phyloP scores from a whole-genome alignment of 2,797 vertebrate species.

The Malurus splendens region DNA sequence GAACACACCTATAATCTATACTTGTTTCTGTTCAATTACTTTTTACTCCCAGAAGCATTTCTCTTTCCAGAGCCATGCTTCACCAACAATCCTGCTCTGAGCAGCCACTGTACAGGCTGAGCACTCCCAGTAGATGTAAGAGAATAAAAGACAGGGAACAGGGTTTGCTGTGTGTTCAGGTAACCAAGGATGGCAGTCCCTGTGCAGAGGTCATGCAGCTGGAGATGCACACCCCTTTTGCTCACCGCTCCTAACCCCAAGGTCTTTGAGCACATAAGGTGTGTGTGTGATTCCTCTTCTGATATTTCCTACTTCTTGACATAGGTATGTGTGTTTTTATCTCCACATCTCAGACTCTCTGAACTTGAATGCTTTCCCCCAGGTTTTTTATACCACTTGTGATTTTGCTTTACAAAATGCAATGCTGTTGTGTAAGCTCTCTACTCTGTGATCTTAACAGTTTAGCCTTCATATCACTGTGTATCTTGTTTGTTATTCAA shows the following conservation, averaged over 20 bases:
- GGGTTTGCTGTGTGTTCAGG: rapidly evolving
- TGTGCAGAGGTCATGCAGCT: not conserved
- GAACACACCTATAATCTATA: not conserved
- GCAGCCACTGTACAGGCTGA: not conserved
- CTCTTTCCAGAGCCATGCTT: not conserved
- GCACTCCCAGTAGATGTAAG: not conserved
- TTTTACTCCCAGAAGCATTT: not conserved
- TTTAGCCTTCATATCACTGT: not conserved
- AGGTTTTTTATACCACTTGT: not conserved
- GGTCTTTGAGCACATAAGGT: not conserved
- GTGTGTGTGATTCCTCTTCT: not conserved
- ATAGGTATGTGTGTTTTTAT: not conserved
- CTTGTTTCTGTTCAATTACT: not conserved
- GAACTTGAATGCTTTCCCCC: not conserved
- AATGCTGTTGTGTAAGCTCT: not conserved
- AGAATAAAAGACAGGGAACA: not conserved
- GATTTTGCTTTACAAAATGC: not conserved
- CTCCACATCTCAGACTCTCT: not conserved
- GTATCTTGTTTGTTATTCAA: not conserved
- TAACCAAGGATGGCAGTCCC: not conserved
- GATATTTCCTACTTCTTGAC: not conserved
- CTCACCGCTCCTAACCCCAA: not conserved
- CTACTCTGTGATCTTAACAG: not conserved
- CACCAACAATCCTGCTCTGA: not conserved
- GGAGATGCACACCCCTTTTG: not conserved